Evolutionary conservation across 2,797 vertebrate species (phyloP), one percentile per base, ranked within the genome.

Genomic region (Meda fulgida): DNA sequence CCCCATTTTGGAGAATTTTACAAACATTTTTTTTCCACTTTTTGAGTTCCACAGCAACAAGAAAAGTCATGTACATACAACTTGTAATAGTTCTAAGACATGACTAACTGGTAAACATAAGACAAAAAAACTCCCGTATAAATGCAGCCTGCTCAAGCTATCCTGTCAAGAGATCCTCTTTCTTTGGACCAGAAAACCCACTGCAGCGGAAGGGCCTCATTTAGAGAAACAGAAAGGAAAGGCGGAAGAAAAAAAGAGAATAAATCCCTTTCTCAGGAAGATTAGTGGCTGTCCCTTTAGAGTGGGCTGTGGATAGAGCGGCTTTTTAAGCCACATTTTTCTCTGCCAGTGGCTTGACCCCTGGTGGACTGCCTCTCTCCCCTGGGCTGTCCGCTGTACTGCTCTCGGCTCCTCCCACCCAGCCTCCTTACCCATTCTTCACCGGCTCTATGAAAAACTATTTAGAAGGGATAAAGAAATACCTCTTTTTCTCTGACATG

Each of bases 211-310:
- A 94, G 92, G 94, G 93, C 91, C 94, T 94, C 94, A 93, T 94
- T 94, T 93, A 93, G 90, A 90, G 86, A 86, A 89, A 86, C 31
- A 93, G 92, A 94, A 91, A 94, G 91, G 92, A 93, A 87, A 93
- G 90, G 87, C 90, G 88, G 89, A 93, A 58, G 76, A 1, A 36
- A 51, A 40, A 65, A 18, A 78, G 40, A 78, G 79, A 85, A 88
- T 89, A 94, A 93, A 93, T 91, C 91, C 92, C 93, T 88, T 95
- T 95, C 95, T 96, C 94, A 95, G 94, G 94, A 95, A 96, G 95
- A 96, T 96, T 96, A 96, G 94, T 92, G 92, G 92, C 92, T 86
- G 91, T 94, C 94, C 93, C 92, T 94, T 95, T 93, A 91, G 90
- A 93, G 92, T 88, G 90, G 89, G 88, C 90, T 91, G 85, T 87